Evolutionary conservation across 2,113 vertebrate genomes (phyloP), one percentile per base, ranked within the genome.

Genomic region (Chroicocephalus ridibundus): DNA sequence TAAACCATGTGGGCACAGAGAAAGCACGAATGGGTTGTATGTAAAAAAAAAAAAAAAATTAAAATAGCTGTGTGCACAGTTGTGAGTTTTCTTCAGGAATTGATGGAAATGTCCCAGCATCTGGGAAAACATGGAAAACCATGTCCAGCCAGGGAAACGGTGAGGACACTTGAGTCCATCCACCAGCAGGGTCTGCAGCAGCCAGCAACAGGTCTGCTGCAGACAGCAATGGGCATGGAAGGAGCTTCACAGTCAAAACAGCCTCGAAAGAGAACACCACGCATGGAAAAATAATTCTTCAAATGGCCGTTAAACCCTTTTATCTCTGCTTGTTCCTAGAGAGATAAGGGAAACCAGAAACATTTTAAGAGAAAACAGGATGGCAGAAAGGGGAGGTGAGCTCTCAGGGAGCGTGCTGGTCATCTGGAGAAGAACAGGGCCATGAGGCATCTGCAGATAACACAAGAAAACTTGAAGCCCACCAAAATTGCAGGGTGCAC

Each of bases 111-210:
- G 34, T 14, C 47, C 7, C 1, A 15, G 15, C 4, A 4, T 6
- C 64, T 76, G 65, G 42, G 69, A 89, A 52, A 94, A 27, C 0
- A 0, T 10, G 44, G 46, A 16, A 34, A 44, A 65, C 11, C 36
- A 14, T 0, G 12, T 25, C 54, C 93, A 49, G 55, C 13, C 46
- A 19, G 34, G 51, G 49, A 40, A n/a, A 24, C 0, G 7, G 5
- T 7, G 40, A 66, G 40, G 61, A 58, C 15, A 42, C 5, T 12
- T 1, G 55, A 64, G 58, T 12, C 65, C 52, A 55, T 14, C n/a
- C 40, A 7, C 13, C n/a, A 8, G 22, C 11, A 14, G 19, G 2
- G 3, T 17, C 69, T 68, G 55, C 84, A 60, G 44, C 38, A 36
- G 42, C 6, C 34, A 31, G 69, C 46, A 40, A 14, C 46, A 29